phyloP scores from a whole-genome alignment of 2,797 vertebrate genomes.

The Pagetopsis macropterus region DNA sequence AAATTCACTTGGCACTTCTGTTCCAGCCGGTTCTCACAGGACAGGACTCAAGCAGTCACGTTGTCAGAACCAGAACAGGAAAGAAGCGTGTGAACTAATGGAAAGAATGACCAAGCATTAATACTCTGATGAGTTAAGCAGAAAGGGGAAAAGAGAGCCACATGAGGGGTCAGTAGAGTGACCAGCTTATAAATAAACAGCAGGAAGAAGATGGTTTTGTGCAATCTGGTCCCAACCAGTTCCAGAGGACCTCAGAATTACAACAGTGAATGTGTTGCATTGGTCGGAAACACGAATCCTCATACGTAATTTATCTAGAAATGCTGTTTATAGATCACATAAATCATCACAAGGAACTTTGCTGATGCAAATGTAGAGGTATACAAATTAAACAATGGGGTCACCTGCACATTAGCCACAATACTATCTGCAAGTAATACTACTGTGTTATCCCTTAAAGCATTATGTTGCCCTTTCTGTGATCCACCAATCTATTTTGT shows the following conservation, averaged over 20 bases:
- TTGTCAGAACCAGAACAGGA: conserved; percentile 58
- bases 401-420: conserved; percentile 43
- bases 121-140: conserved; percentile 60
- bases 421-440: conserved; percentile 5
- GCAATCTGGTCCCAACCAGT: conserved; percentile 59
- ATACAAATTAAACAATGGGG: conserved; percentile 57
- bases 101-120: conserved; percentile 81
- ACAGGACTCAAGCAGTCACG: conserved; percentile 54
- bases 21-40: conserved; percentile 50
- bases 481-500: conserved; percentile 18
- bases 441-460: background rate
- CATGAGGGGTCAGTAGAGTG: conserved; percentile 49
- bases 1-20: conserved; percentile 68
- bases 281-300: conserved; percentile 11
- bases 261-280: background rate
- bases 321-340: conserved; percentile 14
- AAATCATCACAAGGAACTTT: conserved; percentile 46
- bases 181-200: conserved; percentile 65
- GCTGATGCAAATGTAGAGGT: conserved; percentile 50
- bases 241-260: conserved; percentile 24
- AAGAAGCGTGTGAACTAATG: conserved; percentile 68
- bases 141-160: conserved; percentile 51
- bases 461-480: conserved; percentile 13
- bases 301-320: conserved; percentile 21
- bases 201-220: conserved; percentile 39